Evolutionary conservation across 2,113 vertebrate genomes (phyloP).

Genomic region (Chionomys nivalis): DNA sequence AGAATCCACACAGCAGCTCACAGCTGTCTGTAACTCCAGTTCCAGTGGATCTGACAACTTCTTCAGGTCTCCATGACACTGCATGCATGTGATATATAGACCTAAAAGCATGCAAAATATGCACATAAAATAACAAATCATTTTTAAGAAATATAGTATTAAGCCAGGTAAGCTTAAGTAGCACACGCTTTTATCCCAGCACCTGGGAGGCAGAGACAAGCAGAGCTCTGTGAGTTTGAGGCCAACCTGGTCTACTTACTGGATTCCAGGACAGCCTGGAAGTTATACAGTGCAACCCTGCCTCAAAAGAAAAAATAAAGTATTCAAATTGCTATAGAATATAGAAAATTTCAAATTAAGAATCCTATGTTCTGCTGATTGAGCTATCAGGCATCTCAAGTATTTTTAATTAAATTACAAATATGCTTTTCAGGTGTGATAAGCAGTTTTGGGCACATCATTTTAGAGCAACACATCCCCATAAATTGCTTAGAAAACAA

Average conservation of each 20-base stretch:
- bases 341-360: not conserved
- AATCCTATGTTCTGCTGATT: not conserved
- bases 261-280: not conserved
- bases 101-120: not conserved
- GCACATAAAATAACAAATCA: not conserved
- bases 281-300: not conserved
- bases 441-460: not conserved
- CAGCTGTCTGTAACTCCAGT: not conserved
- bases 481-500: slow-evolving; percentile 30
- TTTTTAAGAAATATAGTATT: not conserved
- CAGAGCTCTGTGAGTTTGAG: not conserved
- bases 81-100: not conserved
- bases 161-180: not conserved
- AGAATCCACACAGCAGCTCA: not conserved
- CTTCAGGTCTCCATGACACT: not conserved
- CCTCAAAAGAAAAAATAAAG: not conserved
- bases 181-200: not conserved
- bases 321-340: not conserved
- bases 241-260: not conserved
- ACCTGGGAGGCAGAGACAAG: too few species aligned
- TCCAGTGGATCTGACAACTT: not conserved
- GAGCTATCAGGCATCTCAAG: not conserved
- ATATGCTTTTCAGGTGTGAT: not conserved
- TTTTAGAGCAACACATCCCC: not conserved
- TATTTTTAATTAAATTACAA: slow-evolving; percentile 14